Base-by-base conservation (phyloP, 2,888 invertebrate genomes). In the Trichopria drosophilae region DNA sequence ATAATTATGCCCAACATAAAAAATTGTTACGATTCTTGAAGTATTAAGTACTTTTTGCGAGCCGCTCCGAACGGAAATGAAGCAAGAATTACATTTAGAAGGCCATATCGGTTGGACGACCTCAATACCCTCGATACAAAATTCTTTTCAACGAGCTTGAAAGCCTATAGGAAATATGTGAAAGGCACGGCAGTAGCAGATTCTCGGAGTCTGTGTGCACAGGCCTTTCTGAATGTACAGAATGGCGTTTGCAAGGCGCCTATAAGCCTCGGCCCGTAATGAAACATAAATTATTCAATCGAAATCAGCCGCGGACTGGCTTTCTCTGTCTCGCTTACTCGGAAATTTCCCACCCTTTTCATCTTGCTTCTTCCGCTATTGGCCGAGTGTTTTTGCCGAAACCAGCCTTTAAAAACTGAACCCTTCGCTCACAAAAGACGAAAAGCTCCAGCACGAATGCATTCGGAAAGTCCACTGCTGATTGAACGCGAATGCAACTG, bases 251-350 rank as follows among this genome's bases (percentile, higher is more conserved):
- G 71, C 72, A 71, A 73, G 71, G 72, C 72, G 69, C 71, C 72
- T 69, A 73, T 74, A 73, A 73, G 71, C 73, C 65, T 66, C 57
- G 62, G 61, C 62, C 66, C 62, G 73, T 74, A 75, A 75, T 75
- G 75, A 75, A 75, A 75, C 73, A 75, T 75, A 74, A 75, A 75
- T 75, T 75, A 75, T 75, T 74, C 74, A 75, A 75, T 74, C 71
- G 75, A 72, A 75, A 75, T 74, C 73, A 73, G 70, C 73, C 71
- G 64, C 66, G 64, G 64, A 62, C 64, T 61, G 52, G 43, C 47
- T 24, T 48, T 42, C 57, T 34, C 29, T 15, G 6, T 18, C 35
- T 16, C 35, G 5, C 35, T 19, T n/a, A n/a, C n/a, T n/a, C n/a
- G n/a, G n/a, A n/a, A n/a, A n/a, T n/a, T n/a, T n/a, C n/a, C n/a